Evolutionary conservation across 2,888 invertebrate species (phyloP), one percentile per base, ranked within the genome.

Genomic region (Antitype chi): DNA sequence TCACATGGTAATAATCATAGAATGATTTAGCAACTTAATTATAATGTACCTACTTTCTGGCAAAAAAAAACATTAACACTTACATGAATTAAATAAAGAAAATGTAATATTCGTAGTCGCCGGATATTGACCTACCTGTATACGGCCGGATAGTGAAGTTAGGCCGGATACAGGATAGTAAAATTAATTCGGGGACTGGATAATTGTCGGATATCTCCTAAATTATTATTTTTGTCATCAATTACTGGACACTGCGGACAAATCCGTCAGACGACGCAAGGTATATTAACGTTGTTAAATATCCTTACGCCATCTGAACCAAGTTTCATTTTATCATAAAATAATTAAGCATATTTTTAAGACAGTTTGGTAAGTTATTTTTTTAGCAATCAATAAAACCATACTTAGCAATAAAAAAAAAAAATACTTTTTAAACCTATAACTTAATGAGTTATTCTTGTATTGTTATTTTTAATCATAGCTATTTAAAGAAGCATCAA

Each of bases 381-480:
- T 20, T 62, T 32, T 13, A 8, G n/a, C 23, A 15, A 20, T 60
- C 60, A 20, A 11, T 38, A 20, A 20, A 60, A 25, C n/a, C 11
- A 20, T 8, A 47, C 7, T 47, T 47, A 20, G 23, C 43, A 72
- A 55, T 55, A 55, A 32, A 5, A 28, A 47, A 47, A 32, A 74
- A n/a, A 20, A 73, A 47, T 28, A 28, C n/a, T 32, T 63, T 77
- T 38, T 49, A 49, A 79, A 70, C 17, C 32, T 17, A n/a, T 25
- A 43, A 25, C 55, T 38, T 67, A 55, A 32, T 52, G 57, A 70
- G 43, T 32, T 70, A 79, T 60, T 32, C n/a, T 17, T 52, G 70
- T 76, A 25, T 71, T 77, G 60, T 60, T 80, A 47, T 80, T 71
- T 60, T 60, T 53, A 32, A 47, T 20, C 28, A 25, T 52, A 38